These are phyloP conservation scores for Psylliodes chrysocephalus DNA, from an alignment of 2,888 invertebrate species.

Conservation along the genomic window DNA sequence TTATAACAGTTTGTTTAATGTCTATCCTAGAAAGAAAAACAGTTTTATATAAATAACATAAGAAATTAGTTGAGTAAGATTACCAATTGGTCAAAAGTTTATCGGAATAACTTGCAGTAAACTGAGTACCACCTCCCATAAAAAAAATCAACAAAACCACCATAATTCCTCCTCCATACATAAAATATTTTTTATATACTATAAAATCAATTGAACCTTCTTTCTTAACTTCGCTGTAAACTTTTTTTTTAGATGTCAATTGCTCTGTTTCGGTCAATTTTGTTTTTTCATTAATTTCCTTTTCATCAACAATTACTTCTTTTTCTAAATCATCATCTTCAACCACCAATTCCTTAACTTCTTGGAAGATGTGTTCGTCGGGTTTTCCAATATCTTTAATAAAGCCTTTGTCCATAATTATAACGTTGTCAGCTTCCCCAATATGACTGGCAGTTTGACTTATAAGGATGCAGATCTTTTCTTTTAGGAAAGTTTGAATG, in stretches of 20 bases:
- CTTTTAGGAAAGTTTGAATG: conserved; percentile 70
- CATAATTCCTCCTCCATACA: conserved; percentile 48
- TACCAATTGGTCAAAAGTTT: conserved; percentile 53
- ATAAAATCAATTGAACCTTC: conserved; percentile 48
- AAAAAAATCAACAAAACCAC: conserved; percentile 46
- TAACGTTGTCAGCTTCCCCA: conserved; percentile 60
- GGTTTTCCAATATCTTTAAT: conserved; percentile 72
- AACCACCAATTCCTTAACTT: conserved; percentile 71
- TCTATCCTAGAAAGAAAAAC: conserved; percentile 46
- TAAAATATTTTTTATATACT: conserved; percentile 52
- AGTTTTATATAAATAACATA: conserved; percentile 38
- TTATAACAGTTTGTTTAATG: conserved; percentile 36
- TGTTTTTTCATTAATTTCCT: conserved; percentile 43
- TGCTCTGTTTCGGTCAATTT: conserved; percentile 50
- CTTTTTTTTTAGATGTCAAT: conserved; percentile 43
- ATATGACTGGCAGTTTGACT: conserved; percentile 76
- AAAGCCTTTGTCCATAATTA: conserved; percentile 61
- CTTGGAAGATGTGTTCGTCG: conserved; percentile 74
- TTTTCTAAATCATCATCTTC: conserved; percentile 40
- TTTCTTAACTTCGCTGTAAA: conserved; percentile 52
- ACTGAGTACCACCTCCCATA: conserved; percentile 51
- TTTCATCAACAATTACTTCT: conserved; percentile 60
- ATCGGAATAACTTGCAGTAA: conserved; percentile 50
- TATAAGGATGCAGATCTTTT: conserved; percentile 76
- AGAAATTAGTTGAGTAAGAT: not conserved